phyloP scores from a whole-genome alignment of 2,113 vertebrate genomes.

The Patagioenas fasciata region DNA sequence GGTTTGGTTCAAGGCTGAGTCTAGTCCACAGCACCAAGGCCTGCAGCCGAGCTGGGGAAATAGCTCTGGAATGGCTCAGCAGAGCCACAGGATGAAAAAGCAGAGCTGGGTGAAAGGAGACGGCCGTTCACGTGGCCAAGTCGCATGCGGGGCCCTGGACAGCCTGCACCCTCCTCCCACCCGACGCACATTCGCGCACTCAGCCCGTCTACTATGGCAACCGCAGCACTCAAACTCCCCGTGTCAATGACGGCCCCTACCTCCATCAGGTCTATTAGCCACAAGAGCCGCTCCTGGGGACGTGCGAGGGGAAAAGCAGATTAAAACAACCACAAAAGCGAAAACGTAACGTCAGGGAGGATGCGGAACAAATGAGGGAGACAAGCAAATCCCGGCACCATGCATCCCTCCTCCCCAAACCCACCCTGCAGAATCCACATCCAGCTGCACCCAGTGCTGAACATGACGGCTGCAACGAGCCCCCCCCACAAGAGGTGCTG shows the following conservation, averaged over 20 bases:
- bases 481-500: neutral
- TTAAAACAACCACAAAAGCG: neutral
- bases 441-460: neutral
- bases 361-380: neutral
- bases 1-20: neutral
- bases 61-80: neutral
- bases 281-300: slow-evolving; percentile 91
- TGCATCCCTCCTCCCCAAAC: accelerated
- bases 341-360: slow-evolving; percentile 19
- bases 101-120: neutral
- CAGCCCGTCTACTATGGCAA: neutral
- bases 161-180: neutral
- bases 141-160: neutral
- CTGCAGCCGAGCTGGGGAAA: neutral
- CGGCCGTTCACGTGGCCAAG: neutral
- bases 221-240: slow-evolving; percentile 26
- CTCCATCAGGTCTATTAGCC: slow-evolving; percentile 99
- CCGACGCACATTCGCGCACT: neutral
- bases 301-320: neutral
- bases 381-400: accelerated
- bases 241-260: slow-evolving; percentile 75
- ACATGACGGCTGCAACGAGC: neutral
- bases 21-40: neutral
- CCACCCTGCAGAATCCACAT: neutral
- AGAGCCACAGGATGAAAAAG: neutral